phyloP scores from a whole-genome alignment of 2,797 vertebrate species.

The Ficedula albicollis region DNA sequence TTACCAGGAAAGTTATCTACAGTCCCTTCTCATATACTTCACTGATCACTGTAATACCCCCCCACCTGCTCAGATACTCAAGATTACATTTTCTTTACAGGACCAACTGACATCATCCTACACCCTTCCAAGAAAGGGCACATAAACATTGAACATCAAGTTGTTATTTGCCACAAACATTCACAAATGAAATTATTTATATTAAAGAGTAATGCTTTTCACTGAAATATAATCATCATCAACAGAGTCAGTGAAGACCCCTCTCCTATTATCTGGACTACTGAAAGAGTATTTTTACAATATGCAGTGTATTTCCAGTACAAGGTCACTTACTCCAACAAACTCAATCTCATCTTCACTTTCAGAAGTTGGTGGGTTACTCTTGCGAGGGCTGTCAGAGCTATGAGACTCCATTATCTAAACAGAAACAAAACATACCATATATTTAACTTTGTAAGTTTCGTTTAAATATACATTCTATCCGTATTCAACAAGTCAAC shows the following conservation, averaged over 20 bases:
- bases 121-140: not conserved
- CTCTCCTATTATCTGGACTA: not conserved
- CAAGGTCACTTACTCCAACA: slow-evolving; percentile 63
- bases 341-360: slow-evolving; percentile 78
- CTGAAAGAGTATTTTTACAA: not conserved
- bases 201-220: not conserved
- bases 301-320: not conserved
- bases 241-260: not conserved
- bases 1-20: not conserved
- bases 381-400: not conserved
- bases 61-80: not conserved
- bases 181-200: not conserved
- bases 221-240: not conserved
- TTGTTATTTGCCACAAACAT: not conserved
- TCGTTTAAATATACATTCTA: not conserved
- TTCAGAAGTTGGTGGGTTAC: not conserved
- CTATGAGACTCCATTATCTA: slow-evolving; percentile 67
- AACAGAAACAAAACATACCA: slow-evolving; percentile 3
- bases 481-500: not conserved
- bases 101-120: not conserved
- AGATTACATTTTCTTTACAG: not conserved
- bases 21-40: not conserved
- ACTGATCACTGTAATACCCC: not conserved
- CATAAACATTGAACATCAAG: not conserved
- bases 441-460: not conserved